Evolutionary conservation across 2,888 invertebrate genomes (phyloP).

Genomic region (Xanthorhoe spadicearia): DNA sequence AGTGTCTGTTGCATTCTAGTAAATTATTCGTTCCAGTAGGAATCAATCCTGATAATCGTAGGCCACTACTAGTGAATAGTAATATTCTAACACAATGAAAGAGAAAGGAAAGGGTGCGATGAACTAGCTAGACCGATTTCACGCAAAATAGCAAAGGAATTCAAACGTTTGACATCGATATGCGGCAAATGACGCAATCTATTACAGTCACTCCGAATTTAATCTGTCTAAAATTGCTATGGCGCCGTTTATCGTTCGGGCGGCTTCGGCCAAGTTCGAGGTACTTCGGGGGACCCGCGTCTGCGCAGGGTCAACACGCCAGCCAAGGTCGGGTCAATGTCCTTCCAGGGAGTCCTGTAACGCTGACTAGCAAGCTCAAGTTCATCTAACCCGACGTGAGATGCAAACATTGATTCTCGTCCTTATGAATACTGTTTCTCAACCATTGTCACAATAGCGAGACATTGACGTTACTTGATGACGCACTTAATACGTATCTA

Average conservation of each 20-base stretch:
- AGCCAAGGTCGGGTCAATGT: constrained; percentile 72
- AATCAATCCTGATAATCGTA: neutral
- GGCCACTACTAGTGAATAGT: neutral
- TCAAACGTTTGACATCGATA: constrained; percentile 29
- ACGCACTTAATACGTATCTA: constrained; percentile 7
- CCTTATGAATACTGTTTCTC: constrained; percentile 29
- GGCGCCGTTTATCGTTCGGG: constrained; percentile 50
- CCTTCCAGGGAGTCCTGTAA: constrained; percentile 55
- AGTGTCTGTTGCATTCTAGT: too few relatives aligned
- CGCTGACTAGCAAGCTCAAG: constrained; percentile 24
- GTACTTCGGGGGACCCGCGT: constrained; percentile 57
- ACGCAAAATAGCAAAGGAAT: constrained; percentile 16
- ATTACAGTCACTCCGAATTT: constrained; percentile 36
- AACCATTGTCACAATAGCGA: constrained; percentile 19
- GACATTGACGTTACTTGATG: constrained; percentile 11
- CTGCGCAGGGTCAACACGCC: constrained; percentile 77
- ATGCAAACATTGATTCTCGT: constrained; percentile 11
- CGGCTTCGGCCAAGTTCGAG: constrained; percentile 46
- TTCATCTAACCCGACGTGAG: constrained; percentile 28
- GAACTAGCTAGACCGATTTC: neutral
- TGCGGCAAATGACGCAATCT: constrained; percentile 50
- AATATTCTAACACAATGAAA: neutral
- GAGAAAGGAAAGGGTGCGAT: neutral
- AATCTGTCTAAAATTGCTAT: constrained; percentile 52
- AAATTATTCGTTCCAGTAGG: too few relatives aligned